Base-by-base conservation (phyloP, 1,140 invertebrate genomes). In the Copidosoma floridanum region DNA sequence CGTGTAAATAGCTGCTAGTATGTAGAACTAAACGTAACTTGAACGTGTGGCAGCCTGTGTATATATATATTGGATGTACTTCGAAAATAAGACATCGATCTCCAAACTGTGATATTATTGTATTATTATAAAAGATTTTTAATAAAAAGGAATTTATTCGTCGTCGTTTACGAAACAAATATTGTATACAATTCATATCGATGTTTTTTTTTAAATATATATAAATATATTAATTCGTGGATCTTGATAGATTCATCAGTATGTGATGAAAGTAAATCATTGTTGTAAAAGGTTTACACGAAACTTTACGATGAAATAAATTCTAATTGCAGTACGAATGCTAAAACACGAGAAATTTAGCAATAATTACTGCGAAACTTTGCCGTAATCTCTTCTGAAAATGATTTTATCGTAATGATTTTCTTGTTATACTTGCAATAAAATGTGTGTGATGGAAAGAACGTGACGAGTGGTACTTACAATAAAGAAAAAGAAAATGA, bases 61-160 rank as follows among this genome's bases (percentile, higher is more conserved):
- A 76, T 63, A 73, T 73, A 69, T 73, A 76, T 63, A 73, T 73
- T 53, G 52, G 61, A 63, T 65, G 57, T 70, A 73, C 51, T 63
- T 67, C 67, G 61, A 63, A 65, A 65, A 68, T 71, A 69, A 74
- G 70, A 57, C 54, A 63, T 74, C 74, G 78, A 80, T 80, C 77
- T 80, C 76, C 66, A 67, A 78, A 79, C 78, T 80, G 78, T 80
- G 78, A 80, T 80, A 80, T 78, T 79, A 75, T 76, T 79, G 68
- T 78, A 75, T 75, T 75, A 75, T 75, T 75, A 73, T 77, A 71
- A 73, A 70, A 77, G 68, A 65, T 73, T 75, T 71, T 63, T 48
- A 61, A 48, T 27, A 1, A 60, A 70, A 68, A 71, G 64, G 63
- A 59, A 72, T 71, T 64, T 70, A 70, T 72, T 67, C n/a, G n/a